Percentiles rank a stretch among this genome's conserved stretches.
These are phyloP conservation scores for Pyrrhia umbra DNA, from an alignment of 2,888 invertebrate genomes.

Conservation along the genomic window DNA sequence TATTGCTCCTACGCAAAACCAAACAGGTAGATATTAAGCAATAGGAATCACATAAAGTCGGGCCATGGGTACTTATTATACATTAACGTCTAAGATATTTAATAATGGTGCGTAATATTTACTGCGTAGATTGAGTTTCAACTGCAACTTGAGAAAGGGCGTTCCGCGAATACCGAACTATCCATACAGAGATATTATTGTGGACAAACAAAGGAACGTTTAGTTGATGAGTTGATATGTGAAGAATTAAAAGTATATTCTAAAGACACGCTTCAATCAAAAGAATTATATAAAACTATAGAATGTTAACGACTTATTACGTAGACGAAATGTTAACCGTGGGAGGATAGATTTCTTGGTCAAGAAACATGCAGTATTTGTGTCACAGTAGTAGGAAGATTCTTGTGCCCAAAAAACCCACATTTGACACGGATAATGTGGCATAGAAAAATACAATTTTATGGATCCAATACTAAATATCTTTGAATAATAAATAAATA, in stretches of 20 bases:
- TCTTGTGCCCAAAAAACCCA: slow-evolving; percentile 10
- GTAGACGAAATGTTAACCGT: slow-evolving; percentile 17
- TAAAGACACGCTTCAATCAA: slow-evolving; percentile 12
- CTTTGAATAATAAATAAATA: too few relatives aligned
- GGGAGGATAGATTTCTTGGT: slow-evolving; percentile 34
- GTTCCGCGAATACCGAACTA: slow-evolving; percentile 21
- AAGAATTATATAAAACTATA: slow-evolving; percentile 30
- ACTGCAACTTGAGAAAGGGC: slow-evolving; percentile 19
- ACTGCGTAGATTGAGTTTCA: slow-evolving; percentile 25
- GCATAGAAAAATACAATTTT: slow-evolving; percentile 1
- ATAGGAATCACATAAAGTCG: slow-evolving; percentile 41
- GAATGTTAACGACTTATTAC: slow-evolving; percentile 16
- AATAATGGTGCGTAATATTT: slow-evolving; percentile 23
- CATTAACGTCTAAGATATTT: slow-evolving; percentile 34
- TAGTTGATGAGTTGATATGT: neutral
- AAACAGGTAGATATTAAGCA: slow-evolving; percentile 44
- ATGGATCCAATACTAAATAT: too few relatives aligned
- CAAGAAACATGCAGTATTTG: slow-evolving; percentile 28
- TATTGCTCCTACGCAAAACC: slow-evolving; percentile 48
- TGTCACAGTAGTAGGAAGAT: slow-evolving; percentile 24
- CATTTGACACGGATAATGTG: slow-evolving; percentile 2
- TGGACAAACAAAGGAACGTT: slow-evolving; percentile 10
- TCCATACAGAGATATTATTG: slow-evolving; percentile 5
- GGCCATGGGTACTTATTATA: slow-evolving; percentile 20
- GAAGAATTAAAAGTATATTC: neutral